Base-by-base conservation (phyloP, 2,888 invertebrate species). In the Tinea trinotella region DNA sequence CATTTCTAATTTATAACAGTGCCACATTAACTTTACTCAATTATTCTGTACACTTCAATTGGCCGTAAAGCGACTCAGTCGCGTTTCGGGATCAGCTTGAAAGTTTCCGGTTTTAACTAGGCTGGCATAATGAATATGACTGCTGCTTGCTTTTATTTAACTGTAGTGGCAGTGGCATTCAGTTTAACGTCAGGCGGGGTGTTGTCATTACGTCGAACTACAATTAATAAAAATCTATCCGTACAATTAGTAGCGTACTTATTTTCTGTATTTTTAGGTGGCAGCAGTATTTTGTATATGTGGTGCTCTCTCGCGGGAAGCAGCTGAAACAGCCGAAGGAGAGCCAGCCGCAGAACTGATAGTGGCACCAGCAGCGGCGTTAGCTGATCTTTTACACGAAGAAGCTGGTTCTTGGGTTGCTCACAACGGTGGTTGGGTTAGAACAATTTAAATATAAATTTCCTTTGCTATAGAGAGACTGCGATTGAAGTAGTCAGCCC, bases 371-470 rank as follows among this genome's bases (percentile, higher is more conserved):
- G 92, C 92, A 0, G 95, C 95, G 46, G 93, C 91, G 64, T 87
- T 96, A 53, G 90, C 91, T 7, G 90, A 90, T 55, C 86, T 96
- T 17, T 87, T 95, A 58, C 93, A 95, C 62, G 92, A 92, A 40
- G 91, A 95, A 64, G 89, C 91, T 0, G 91, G 93, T 60, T 90
- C 89, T 0, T 96, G 96, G 96, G 91, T 96, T 9, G 91, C 92
- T 53, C 86, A 90, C 49, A 93, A 94, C 66, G 95, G 95, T 13
- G 96, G 96, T 71, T 96, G 96, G 96, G 95, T 95, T 77, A 65
- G 50, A 19, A 12, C 18, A 7, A 12, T 35, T 13, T 40, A 24
- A 24, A 24, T 7, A 24, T 7, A 24, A n/a, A n/a, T n/a, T n/a
- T n/a, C n/a, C n/a, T n/a, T n/a, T n/a, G n/a, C n/a, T n/a, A n/a